These are phyloP conservation scores for Megaceryle maxima DNA, from an alignment of 2,113 vertebrate species.

Conservation along the genomic window DNA sequence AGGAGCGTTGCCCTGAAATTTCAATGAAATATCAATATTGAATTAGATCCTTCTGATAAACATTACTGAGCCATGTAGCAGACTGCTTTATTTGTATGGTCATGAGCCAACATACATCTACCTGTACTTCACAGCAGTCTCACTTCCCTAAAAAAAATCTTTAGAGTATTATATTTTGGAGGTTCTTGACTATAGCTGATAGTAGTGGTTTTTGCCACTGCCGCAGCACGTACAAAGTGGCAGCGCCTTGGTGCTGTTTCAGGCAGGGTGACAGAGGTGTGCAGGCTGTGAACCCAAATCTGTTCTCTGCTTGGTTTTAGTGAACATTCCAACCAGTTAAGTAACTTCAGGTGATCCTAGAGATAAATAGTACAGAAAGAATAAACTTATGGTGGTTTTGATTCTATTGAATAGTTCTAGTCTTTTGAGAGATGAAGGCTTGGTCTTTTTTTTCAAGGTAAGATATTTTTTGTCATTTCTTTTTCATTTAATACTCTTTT, in stretches of 20 bases:
- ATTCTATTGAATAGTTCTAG: neutral
- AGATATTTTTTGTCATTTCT: neutral
- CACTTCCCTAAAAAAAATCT: neutral
- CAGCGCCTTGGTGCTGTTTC: neutral
- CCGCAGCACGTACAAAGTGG: neutral
- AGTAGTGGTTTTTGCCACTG: neutral
- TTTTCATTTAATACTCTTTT: neutral
- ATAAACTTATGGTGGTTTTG: neutral
- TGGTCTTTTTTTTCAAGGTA: neutral
- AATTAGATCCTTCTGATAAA: neutral
- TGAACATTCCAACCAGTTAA: neutral
- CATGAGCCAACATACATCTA: neutral
- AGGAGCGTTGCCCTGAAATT: neutral
- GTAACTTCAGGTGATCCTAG: neutral
- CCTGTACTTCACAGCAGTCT: neutral
- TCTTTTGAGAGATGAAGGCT: neutral
- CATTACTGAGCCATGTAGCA: neutral
- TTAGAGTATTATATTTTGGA: neutral
- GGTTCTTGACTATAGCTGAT: neutral
- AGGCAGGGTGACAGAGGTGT: accelerated
- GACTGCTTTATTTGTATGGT: neutral
- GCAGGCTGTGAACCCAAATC: neutral
- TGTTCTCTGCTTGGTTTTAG: neutral
- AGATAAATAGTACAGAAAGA: neutral
- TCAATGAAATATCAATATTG: neutral